Percentiles rank a stretch among this genome's conserved stretches.
Evolutionary conservation across 2,797 vertebrate genomes (phyloP).

Genomic region (Setipinna tenuifilis): DNA sequence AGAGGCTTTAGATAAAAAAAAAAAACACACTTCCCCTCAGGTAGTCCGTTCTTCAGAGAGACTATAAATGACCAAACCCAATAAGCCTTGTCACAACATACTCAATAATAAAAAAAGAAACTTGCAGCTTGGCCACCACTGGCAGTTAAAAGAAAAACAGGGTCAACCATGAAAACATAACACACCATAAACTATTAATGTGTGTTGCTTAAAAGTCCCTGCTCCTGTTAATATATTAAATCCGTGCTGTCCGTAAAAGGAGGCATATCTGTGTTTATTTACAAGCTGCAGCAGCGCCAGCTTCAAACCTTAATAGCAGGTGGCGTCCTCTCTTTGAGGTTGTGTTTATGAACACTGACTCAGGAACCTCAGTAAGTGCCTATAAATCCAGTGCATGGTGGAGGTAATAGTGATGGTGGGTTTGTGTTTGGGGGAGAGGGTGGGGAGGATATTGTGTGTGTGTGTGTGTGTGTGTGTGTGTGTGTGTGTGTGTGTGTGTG

Average conservation of each 20-base stretch:
- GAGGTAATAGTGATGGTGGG: constrained; percentile 25
- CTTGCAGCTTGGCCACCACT: constrained; percentile 55
- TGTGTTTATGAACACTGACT: constrained; percentile 82
- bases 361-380: constrained; percentile 77
- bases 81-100: constrained; percentile 52
- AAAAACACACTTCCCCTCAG: not conserved
- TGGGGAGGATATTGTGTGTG: too few relatives aligned
- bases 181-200: constrained; percentile 82
- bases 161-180: constrained; percentile 79
- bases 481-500: too few relatives aligned
- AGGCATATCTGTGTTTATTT: constrained; percentile 81
- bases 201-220: constrained; percentile 75
- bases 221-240: constrained; percentile 82
- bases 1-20: not conserved
- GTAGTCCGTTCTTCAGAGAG: not conserved
- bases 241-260: constrained; percentile 81
- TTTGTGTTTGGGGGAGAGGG: not conserved
- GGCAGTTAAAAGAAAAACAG: constrained; percentile 67
- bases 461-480: too few relatives aligned
- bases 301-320: constrained; percentile 56
- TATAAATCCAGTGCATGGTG: constrained; percentile 78
- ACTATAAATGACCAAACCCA: constrained; percentile 18
- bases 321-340: constrained; percentile 76
- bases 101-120: constrained; percentile 9
- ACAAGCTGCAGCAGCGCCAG: constrained; percentile 67